Percentiles rank a stretch among this genome's conserved stretches.
Conservation (phyloP, 2,888 invertebrate species). For the Eumerus sabulonum region DNA sequence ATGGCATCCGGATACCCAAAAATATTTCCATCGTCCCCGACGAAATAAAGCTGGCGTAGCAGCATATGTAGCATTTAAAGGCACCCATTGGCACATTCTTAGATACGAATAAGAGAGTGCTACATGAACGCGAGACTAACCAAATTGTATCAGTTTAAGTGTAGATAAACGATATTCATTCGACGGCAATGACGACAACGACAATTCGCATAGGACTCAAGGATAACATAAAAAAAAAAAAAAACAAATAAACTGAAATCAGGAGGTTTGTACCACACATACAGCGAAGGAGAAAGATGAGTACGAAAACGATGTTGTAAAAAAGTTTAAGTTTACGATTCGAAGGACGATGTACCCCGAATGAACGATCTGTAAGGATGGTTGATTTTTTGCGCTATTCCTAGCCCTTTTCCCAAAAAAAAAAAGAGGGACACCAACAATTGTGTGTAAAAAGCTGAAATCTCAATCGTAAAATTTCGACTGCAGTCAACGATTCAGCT, state of each 20-base stretch:
- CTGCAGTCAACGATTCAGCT: constrained; percentile 23
- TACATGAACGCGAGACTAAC: background rate
- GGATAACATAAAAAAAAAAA: constrained; percentile 14
- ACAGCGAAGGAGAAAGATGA: no score
- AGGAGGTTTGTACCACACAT: no score
- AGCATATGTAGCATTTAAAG: constrained; percentile 33
- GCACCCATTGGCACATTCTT: background rate
- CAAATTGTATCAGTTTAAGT: constrained; percentile 22
- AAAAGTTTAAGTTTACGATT: constrained; percentile 24
- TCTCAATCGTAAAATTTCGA: constrained; percentile 18
- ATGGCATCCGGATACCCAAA: constrained; percentile 22
- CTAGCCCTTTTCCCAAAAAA: constrained; percentile 1
- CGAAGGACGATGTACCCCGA: constrained; percentile 8
- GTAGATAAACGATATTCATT: constrained; percentile 40
- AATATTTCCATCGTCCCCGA: constrained; percentile 34
- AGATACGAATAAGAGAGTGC: background rate
- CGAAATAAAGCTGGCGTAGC: constrained; percentile 31
- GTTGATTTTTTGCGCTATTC: constrained; percentile 26
- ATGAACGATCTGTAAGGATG: constrained; percentile 19
- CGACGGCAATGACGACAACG: constrained; percentile 7
- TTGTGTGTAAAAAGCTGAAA: constrained; percentile 34
- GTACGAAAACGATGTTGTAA: background rate
- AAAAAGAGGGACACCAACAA: background rate
- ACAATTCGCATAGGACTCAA: constrained; percentile 30
- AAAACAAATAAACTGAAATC: background rate